Base-by-base conservation (phyloP, 2,888 invertebrate genomes). In the Plebejus melissa region DNA sequence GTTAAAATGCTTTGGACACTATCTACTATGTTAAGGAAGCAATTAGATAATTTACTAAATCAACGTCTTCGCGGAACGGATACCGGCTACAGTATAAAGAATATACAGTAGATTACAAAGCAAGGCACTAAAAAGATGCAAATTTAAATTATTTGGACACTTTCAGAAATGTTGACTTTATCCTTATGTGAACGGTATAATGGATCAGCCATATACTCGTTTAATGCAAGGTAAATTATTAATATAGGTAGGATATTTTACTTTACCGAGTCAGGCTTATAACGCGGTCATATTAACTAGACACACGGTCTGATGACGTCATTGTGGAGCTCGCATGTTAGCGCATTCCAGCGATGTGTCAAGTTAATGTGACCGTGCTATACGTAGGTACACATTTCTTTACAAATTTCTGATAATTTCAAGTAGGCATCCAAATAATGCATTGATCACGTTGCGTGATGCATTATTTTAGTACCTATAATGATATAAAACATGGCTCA, bases 31-130 rank as follows among this genome's bases (percentile, higher is more conserved):
- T 16, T 36, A 65, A 28, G 65, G 65, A 65, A 65, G 65, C 65
- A 65, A 65, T 65, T 65, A 65, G 32, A 65, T 32, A 32, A 65
- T 65, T 65, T 36, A 65, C 65, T 65, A 65, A 65, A 65, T 65
- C 65, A 65, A 65, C 65, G 65, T 65, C 60, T 65, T 65, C 3
- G 60, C 60, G 28, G 41, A 13, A 16, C 65, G 16, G 46, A 28
- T 46, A 28, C 28, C 46, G 28, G 71, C 28, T 28, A 54, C 54
- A 54, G 16, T 16, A 16, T 54, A 54, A 16, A 54, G 11, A 54
- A 54, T 54, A 54, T 54, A 54, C 54, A 54, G 54, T 54, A 50
- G 4, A 13, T 1, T 9, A 54, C 4, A 54, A 54, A 16, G 4
- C 54, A 16, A 16, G 16, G 4, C 54, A 16, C 54, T 16, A 13